These are phyloP conservation scores for Sciurus carolinensis DNA, from an alignment of 2,797 vertebrate species.

Conservation along the genomic window DNA sequence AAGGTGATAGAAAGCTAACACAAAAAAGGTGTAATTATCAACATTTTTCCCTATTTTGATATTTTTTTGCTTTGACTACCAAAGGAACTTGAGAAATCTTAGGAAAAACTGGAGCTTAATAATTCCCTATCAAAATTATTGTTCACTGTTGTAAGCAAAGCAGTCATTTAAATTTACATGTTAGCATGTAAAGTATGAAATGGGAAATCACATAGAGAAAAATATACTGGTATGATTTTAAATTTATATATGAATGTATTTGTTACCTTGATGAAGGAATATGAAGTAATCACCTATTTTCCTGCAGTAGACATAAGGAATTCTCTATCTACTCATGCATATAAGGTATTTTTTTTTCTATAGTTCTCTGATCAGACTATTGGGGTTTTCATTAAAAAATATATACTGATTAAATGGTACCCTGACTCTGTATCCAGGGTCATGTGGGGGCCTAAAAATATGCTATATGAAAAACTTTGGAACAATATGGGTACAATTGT, in stretches of 20 bases:
- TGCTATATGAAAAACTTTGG: not conserved
- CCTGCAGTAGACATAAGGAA: not conserved
- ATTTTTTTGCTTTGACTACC: not conserved
- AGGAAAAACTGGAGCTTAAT: not conserved
- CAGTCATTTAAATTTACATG: not conserved
- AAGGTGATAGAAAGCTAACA: not conserved
- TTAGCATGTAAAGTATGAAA: not conserved
- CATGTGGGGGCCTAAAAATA: not conserved
- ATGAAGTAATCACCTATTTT: not conserved
- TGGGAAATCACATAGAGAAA: not conserved
- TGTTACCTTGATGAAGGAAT: constrained; percentile 13
- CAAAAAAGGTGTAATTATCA: not conserved
- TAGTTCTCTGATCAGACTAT: not conserved
- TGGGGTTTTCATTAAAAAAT: not conserved
- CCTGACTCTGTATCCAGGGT: not conserved
- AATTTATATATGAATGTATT: not conserved
- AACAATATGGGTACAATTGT: constrained; percentile 3
- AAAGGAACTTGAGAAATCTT: constrained; percentile 21
- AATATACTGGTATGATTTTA: not conserved
- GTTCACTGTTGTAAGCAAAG: not conserved
- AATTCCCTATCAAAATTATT: not conserved
- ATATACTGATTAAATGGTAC: not conserved
- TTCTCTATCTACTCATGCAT: not conserved
- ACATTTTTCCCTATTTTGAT: not conserved
- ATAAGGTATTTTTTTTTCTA: not conserved